Evolutionary conservation across 1,140 invertebrate genomes (phyloP).

Genomic region (Ericerus pela): DNA sequence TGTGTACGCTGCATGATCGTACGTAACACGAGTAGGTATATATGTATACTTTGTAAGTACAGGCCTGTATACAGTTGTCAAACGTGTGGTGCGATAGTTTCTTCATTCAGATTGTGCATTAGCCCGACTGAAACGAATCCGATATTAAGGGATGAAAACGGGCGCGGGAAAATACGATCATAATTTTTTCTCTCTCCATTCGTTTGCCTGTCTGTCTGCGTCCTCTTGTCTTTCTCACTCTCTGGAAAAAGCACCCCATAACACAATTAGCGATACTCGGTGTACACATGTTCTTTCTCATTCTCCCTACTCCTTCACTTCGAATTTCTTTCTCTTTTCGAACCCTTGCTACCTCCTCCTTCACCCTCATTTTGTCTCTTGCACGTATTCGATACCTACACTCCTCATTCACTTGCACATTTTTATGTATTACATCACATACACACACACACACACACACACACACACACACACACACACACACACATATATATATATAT

Average conservation of each 20-base stretch:
- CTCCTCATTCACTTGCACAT: not conserved
- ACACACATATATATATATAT: too few species aligned
- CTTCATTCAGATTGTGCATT: conserved; percentile 12
- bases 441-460: too few species aligned
- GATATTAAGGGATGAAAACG: conserved; percentile 12
- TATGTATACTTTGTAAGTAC: not conserved
- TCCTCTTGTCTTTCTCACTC: conserved; percentile 17
- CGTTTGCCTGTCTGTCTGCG: conserved; percentile 2
- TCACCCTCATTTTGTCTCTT: too few species aligned
- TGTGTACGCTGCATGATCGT: too few species aligned
- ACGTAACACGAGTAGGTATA: too few species aligned
- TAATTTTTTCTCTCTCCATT: not conserved
- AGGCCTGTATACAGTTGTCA: not conserved
- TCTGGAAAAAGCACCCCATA: conserved; percentile 14
- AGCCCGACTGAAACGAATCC: conserved; percentile 10
- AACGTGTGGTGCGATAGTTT: too few species aligned
- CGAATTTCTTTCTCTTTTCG: too few species aligned
- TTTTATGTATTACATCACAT: not conserved
- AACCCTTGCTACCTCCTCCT: too few species aligned
- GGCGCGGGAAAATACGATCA: too few species aligned
- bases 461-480: too few species aligned
- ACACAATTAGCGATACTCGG: not conserved
- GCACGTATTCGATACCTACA: not conserved
- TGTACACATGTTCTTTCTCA: not conserved
- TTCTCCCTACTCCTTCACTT: conserved; percentile 1